Evolutionary conservation across 1,140 invertebrate species (phyloP).

Genomic region (Thereuonema tuberculata): DNA sequence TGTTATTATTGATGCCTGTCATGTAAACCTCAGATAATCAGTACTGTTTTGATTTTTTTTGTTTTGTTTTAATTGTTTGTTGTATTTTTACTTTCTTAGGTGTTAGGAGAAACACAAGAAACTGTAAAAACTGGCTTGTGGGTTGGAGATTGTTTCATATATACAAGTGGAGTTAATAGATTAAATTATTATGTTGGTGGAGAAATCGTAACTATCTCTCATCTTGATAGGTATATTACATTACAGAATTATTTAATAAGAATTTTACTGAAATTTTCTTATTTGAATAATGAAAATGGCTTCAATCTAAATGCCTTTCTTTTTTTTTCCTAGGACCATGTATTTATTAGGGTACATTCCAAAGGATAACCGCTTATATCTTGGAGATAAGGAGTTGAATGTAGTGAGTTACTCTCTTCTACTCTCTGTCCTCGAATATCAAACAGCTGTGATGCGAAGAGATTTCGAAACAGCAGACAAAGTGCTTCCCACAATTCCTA

Average conservation of each 20-base stretch:
- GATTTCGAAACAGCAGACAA: constrained; percentile 95
- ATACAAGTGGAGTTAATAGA: constrained; percentile 92
- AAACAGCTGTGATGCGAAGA: constrained; percentile 95
- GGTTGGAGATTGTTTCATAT: constrained; percentile 99
- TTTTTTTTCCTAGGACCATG: constrained; percentile 39
- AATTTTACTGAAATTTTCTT: neutral
- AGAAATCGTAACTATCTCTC: constrained; percentile 95
- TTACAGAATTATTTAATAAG: neutral
- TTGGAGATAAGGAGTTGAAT: constrained; percentile 95
- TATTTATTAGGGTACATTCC: constrained; percentile 95
- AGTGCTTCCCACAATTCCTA: constrained; percentile 86
- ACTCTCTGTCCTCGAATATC: constrained; percentile 92
- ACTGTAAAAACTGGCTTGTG: constrained; percentile 90
- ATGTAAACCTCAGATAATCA: no score
- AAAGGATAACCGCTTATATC: constrained; percentile 88
- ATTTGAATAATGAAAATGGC: neutral
- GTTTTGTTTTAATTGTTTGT: no score
- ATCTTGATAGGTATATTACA: constrained; percentile 71
- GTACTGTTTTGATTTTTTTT: no score
- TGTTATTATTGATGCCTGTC: no score
- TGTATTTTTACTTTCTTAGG: no score
- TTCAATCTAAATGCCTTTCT: neutral
- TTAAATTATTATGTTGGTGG: constrained; percentile 99
- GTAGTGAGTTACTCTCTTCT: constrained; percentile 72
- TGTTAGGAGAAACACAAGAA: constrained; percentile 78